A percentile compares a stretch with the other conserved stretches of the same genome.
Conservation (phyloP, 2,797 vertebrate species). For the Catamblyrhynchus diadema region DNA sequence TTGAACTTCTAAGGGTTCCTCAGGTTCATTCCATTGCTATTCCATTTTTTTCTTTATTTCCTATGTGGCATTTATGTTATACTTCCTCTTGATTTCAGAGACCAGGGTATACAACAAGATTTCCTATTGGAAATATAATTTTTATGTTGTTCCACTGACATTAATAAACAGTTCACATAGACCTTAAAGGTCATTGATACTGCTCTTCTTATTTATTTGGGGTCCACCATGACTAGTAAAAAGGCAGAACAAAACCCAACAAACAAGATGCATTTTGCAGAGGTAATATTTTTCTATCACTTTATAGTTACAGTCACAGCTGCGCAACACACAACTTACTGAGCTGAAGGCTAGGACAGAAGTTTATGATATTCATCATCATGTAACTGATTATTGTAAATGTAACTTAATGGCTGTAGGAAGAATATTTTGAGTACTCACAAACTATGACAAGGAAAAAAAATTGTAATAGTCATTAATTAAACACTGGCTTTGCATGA, state of each 20-base stretch:
- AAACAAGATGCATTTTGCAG: background rate
- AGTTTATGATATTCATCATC: background rate
- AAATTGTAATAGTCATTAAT: background rate
- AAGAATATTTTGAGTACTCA: background rate
- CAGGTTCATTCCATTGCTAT: background rate
- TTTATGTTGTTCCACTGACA: background rate
- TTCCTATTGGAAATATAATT: background rate
- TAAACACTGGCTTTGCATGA: background rate
- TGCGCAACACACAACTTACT: background rate
- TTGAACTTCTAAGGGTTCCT: background rate
- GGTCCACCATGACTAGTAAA: background rate
- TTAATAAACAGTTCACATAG: background rate
- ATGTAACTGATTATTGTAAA: background rate
- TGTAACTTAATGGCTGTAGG: background rate
- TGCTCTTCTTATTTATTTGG: background rate
- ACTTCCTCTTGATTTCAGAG: background rate
- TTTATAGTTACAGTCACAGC: background rate
- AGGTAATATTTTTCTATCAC: background rate
- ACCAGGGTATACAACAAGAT: background rate
- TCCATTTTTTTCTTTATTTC: background rate
- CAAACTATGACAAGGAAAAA: background rate
- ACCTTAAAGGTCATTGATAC: background rate
- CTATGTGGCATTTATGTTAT: background rate
- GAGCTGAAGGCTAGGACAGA: background rate
- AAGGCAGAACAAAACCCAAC: background rate